These are phyloP conservation scores for Limnephilus marmoratus DNA, from an alignment of 2,888 invertebrate species.

Conservation along the genomic window DNA sequence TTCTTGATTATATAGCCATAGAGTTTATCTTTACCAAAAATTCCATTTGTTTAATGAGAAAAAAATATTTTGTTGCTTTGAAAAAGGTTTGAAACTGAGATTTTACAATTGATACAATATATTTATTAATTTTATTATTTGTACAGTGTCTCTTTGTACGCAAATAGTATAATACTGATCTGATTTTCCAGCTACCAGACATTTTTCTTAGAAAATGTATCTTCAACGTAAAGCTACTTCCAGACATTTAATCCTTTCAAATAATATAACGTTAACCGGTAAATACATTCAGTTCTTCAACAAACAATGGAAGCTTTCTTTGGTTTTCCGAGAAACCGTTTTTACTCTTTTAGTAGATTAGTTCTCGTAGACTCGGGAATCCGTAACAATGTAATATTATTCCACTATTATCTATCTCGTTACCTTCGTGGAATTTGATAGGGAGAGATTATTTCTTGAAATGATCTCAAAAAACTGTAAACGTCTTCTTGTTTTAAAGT, in stretches of 20 bases:
- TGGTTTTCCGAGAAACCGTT: background rate
- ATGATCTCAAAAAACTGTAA: background rate
- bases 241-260: background rate
- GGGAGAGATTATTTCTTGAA: background rate
- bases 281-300: background rate
- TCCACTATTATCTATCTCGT: background rate
- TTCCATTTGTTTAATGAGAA: too few relatives aligned
- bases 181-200: background rate
- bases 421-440: background rate
- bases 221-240: background rate
- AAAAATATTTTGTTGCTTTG: too few relatives aligned
- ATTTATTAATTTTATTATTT: too few relatives aligned
- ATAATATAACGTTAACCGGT: background rate
- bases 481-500: background rate
- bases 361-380: background rate
- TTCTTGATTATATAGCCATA: too few relatives aligned
- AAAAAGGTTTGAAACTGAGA: too few relatives aligned
- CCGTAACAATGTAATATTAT: background rate
- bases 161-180: too few relatives aligned
- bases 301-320: background rate
- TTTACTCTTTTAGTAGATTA: background rate
- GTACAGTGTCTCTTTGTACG: too few relatives aligned
- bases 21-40: too few relatives aligned
- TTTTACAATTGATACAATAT: too few relatives aligned
- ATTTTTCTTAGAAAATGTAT: background rate